Evolutionary conservation across 2,888 invertebrate species (phyloP), one percentile per base, ranked within the genome.

Genomic region (Augochlorella aurata): DNA sequence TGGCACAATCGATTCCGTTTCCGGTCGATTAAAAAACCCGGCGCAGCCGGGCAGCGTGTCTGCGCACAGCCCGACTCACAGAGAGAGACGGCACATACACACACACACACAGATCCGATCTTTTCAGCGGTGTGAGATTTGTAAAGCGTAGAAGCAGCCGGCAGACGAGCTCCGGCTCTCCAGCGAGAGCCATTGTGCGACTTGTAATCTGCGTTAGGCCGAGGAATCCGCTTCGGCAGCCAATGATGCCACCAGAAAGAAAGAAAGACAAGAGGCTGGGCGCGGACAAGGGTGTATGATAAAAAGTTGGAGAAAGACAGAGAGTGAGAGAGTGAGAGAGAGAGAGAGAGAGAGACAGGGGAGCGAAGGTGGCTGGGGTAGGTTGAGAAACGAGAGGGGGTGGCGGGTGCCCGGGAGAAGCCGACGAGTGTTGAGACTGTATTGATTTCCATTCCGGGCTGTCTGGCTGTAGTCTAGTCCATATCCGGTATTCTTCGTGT

Each of bases 371-470:
- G 76, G 69, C 75, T 67, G 67, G 74, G 72, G 77, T 63, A 76
- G 70, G 81, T 66, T 77, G 84, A 72, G 71, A 63, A 79, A 76
- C 63, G 80, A 70, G 80, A 45, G 58, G 66, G 21, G 73, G 69
- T 24, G 74, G 58, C 29, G 44, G 83, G 69, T 45, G 78, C 52
- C 21, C 44, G 83, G 74, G 75, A 77, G 81, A 85, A 83, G 85
- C 73, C 77, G 81, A 81, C 77, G 85, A 82, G 85, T 77, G 86
- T 86, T 82, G 85, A 85, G 84, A 86, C 82, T 85, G 90, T 90
- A 90, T 90, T 90, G 90, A 90, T 90, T 90, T 89, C 87, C 87
- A 89, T 89, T 89, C 85, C 84, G 83, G 79, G 82, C 84, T 81
- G 89, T 90, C 90, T 90, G 89, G 88, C 86, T 84, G 84, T 86